A percentile compares a stretch with the other conserved stretches of the same genome.
phyloP scores from a whole-genome alignment of 2,888 invertebrate genomes.

The Aspidiotus rigidus region DNA sequence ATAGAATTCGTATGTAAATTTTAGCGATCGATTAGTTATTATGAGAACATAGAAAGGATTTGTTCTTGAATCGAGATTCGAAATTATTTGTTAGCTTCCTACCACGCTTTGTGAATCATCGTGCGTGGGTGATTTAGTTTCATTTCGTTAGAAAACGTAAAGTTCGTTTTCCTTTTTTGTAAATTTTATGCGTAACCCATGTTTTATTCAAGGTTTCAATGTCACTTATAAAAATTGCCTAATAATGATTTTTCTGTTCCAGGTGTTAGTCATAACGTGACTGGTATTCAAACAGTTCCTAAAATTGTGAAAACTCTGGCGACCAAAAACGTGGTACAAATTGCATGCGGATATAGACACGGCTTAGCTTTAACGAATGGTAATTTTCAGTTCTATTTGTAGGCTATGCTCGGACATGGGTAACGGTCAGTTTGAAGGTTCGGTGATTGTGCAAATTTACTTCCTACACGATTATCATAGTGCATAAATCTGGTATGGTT shows the following conservation, averaged over 20 bases:
- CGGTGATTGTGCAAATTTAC: no score
- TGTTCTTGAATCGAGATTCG: no score
- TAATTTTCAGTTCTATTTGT: conserved; percentile 42
- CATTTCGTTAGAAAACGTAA: neutral
- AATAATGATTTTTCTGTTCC: neutral
- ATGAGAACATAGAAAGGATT: no score
- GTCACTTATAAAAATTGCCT: neutral
- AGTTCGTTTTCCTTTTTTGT: neutral
- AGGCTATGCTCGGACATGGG: neutral
- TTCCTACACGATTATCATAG: no score
- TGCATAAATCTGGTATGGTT: no score
- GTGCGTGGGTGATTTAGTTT: neutral
- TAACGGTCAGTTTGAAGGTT: no score
- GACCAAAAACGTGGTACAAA: conserved; percentile 69
- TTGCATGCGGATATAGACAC: conserved; percentile 76
- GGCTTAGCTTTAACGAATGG: conserved; percentile 75
- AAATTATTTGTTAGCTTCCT: no score
- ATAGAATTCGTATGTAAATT: no score
- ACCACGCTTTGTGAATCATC: no score
- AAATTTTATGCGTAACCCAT: conserved; percentile 7
- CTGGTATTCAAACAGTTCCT: conserved; percentile 50
- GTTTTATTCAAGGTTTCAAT: neutral
- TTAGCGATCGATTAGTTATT: no score
- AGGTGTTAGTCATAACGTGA: conserved; percentile 25
- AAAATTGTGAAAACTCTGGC: conserved; percentile 68